A percentile compares a stretch with the other conserved stretches of the same genome.
Evolutionary conservation across 1,140 invertebrate species (phyloP).

Genomic region (Magallana angulata): DNA sequence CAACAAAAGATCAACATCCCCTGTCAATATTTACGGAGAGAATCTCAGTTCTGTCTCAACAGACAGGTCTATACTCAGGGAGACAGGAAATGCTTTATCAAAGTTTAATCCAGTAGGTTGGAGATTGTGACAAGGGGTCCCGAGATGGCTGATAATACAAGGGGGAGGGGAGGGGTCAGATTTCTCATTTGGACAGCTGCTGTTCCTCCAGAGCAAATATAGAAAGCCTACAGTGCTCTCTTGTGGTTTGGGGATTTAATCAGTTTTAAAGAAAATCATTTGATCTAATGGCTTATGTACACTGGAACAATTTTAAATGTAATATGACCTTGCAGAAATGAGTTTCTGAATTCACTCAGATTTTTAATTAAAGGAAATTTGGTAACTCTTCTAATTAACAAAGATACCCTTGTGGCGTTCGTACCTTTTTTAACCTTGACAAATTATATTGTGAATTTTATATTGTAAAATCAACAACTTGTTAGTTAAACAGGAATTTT

Average conservation of each 20-base stretch:
- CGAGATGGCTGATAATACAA: background rate
- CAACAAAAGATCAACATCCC: background rate
- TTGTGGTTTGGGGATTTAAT: background rate
- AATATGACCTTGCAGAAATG: background rate
- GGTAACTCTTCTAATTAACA: too few relatives aligned
- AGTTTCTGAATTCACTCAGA: background rate
- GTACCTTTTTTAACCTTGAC: too few relatives aligned
- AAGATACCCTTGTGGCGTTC: too few relatives aligned
- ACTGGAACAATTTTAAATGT: too few relatives aligned
- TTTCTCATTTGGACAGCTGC: slow-evolving; percentile 30
- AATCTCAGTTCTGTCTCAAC: too few relatives aligned
- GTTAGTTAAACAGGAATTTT: too few relatives aligned
- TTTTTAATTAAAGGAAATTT: background rate
- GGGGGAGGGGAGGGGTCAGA: background rate
- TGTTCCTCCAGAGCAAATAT: slow-evolving; percentile 11
- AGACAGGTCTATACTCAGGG: background rate
- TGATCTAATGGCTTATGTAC: background rate
- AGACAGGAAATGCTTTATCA: slow-evolving; percentile 35
- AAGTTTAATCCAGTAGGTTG: background rate
- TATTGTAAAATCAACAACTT: too few relatives aligned
- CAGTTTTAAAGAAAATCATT: background rate
- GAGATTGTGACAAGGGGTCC: background rate
- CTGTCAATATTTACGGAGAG: too few relatives aligned
- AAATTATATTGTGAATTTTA: too few relatives aligned
- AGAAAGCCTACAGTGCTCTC: background rate